Evolutionary conservation across 2,113 vertebrate genomes (phyloP).

Genomic region (Nycticorax nycticorax): DNA sequence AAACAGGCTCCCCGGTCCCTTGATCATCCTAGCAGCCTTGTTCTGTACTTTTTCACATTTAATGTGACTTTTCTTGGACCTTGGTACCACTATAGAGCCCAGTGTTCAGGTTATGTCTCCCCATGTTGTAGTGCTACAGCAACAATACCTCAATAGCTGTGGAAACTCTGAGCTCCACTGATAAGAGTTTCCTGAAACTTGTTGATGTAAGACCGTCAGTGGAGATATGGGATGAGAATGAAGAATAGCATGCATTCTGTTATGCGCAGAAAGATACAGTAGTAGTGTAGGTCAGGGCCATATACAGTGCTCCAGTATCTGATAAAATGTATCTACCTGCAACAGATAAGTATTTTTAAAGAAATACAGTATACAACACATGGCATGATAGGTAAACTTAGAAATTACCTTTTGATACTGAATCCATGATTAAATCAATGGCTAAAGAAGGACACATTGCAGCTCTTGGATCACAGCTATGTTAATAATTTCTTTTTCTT

Average conservation of each 20-base stretch:
- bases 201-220: background rate
- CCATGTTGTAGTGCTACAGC: background rate
- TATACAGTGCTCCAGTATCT: background rate
- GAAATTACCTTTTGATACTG: background rate
- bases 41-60: background rate
- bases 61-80: background rate
- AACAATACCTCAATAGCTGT: background rate
- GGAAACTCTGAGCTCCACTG: background rate
- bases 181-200: background rate
- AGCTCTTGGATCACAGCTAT: background rate
- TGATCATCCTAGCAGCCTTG: background rate
- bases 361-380: background rate
- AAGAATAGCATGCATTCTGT: too few species aligned
- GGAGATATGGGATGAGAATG: background rate
- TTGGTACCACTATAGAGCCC: background rate
- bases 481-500: background rate
- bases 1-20: background rate
- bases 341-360: background rate
- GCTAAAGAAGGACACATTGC: slow-evolving; percentile 4
- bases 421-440: background rate
- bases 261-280: background rate
- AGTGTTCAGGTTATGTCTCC: background rate
- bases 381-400: background rate
- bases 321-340: background rate
- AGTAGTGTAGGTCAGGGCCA: background rate